Evolutionary conservation across 53 echinoderm and acorn worm species (phyloP), one percentile per base, ranked within the genome.

Genomic region (Paelopatides confundens): DNA sequence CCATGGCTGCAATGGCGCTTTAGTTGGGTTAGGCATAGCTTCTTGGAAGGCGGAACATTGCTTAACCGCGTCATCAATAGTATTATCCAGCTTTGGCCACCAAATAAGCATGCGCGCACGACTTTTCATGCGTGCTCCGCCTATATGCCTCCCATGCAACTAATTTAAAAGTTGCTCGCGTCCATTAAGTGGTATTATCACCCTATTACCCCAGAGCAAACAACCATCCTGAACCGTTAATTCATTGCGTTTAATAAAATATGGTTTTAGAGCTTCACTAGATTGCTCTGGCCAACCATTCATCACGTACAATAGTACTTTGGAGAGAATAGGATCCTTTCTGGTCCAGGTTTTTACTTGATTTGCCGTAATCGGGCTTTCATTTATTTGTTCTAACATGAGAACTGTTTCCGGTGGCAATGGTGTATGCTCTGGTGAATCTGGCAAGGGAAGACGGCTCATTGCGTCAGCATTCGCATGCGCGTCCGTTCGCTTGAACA

Each of bases 341-440:
- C 54, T 14, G 54, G 54, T 54, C 18, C 54, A 54, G 15, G 18
- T n/a, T 54, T 54, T 54, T 54, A 54, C 14, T n/a, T 54, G 54
- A 54, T 54, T 14, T 1, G 67, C 67, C 12, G 67, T 66, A 7
- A 66, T 30, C 12, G 67, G 31, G 6, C 67, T 30, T 66, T 54
- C 54, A 54, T 54, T 17, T 3, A 54, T 5, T 54, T 54, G 54
- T 18, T 2, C 17, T 18, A 54, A 1, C 14, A 54, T 54, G 4
- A 54, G 23, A 4, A 91, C 87, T 14, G 92, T 89, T 54, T 92
- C 89, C 11, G 89, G 65, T n/a, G 92, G 86, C 31, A 77, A 23
- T 15, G 77, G 85, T 3, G 76, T 64, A 31, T 52, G 35, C 31
- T 58, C 31, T 65, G 71, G 66, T 2, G 50, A 27, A 66, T 28